phyloP scores from a whole-genome alignment of 2,797 vertebrate genomes.

The Danio kyathit region DNA sequence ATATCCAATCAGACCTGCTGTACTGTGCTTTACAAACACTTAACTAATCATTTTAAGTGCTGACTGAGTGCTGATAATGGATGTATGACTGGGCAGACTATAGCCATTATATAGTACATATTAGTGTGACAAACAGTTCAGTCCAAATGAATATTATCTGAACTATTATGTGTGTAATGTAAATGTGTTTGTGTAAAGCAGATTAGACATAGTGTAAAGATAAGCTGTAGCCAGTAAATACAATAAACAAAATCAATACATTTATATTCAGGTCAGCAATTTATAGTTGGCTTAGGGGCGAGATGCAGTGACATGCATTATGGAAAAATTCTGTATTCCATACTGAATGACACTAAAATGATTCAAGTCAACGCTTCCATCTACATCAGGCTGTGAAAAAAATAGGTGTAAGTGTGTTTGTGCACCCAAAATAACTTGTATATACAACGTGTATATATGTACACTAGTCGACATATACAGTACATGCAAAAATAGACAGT shows the following conservation, averaged over 20 bases:
- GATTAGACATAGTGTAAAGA: neutral
- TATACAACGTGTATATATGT: neutral
- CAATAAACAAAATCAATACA: neutral
- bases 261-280: constrained; percentile 19
- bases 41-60: neutral
- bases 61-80: neutral
- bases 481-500: neutral
- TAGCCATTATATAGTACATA: too few species aligned
- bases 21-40: neutral
- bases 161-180: too few species aligned
- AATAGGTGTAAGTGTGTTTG: neutral
- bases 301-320: neutral
- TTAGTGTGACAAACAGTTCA: too few species aligned
- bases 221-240: too few species aligned
- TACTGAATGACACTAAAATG: neutral
- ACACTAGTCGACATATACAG: neutral
- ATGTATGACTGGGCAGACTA: too few species aligned
- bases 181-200: neutral
- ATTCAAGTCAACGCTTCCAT: constrained; percentile 8
- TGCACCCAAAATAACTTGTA: constrained; percentile 9
- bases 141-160: too few species aligned
- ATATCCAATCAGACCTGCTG: neutral
- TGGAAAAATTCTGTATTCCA: neutral
- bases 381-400: neutral
- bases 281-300: neutral